Evolutionary conservation across 2,113 vertebrate genomes (phyloP).

Genomic region (Progne subis): DNA sequence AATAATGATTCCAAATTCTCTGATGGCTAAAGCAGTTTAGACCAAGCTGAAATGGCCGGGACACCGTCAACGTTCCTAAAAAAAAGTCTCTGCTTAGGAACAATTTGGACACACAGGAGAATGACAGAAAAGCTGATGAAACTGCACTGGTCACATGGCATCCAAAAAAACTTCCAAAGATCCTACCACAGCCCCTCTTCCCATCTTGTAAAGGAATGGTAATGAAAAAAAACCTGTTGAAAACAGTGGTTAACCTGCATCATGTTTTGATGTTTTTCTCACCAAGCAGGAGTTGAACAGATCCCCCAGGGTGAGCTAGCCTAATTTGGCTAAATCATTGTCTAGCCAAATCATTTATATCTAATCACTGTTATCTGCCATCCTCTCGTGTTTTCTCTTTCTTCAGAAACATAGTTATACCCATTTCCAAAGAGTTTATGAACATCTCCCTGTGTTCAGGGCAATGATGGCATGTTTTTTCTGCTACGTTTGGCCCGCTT

Average conservation of each 20-base stretch:
- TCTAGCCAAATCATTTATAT: background rate
- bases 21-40: background rate
- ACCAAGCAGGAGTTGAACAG: background rate
- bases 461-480: background rate
- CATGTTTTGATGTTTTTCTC: background rate
- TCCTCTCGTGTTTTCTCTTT: background rate
- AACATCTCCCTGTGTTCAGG: background rate
- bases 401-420: background rate
- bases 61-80: background rate
- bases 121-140: background rate
- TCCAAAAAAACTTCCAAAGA: background rate
- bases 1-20: background rate
- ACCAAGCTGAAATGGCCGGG: background rate
- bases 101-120: background rate
- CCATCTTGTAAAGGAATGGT: fast-evolving
- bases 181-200: background rate
- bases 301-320: background rate
- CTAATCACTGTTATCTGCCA: background rate
- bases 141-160: background rate
- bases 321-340: background rate
- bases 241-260: background rate
- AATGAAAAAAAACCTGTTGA: background rate
- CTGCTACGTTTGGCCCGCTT: background rate
- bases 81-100: background rate
- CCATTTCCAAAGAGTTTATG: background rate